Base-by-base conservation (phyloP, 2,113 vertebrate genomes). In the Malurus elegans region DNA sequence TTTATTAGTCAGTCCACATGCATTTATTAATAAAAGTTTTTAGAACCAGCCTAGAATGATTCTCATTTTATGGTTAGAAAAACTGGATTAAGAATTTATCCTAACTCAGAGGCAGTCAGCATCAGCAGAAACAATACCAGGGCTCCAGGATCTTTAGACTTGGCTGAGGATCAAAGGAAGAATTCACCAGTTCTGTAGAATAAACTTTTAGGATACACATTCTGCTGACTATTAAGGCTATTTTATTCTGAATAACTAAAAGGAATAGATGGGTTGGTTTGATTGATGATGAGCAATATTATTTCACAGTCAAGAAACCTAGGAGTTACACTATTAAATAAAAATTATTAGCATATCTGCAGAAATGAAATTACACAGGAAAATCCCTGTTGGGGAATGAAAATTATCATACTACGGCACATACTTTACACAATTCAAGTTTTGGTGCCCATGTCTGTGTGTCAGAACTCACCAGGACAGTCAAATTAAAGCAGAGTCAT, bases 61-160 rank as follows among this genome's bases (percentile, higher is more conserved):
- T 80, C 38, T 64, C 19, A 83, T 69, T 86, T 96, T 66, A 70
- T 25, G 38, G 69, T 79, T 61, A 83, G 88, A 84, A 93, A 94
- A 97, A 92, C 79, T 66, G 71, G 88, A 88, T 93, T 66, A 74
- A 92, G 75, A 71, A 62, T 71, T 86, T 51, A 48, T 78, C 57
- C 88, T 24, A 75, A 65, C 18, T 81, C 51, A 38, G 32, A 66
- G 47, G 24, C 54, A 92, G 54, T 8, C 82, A 72, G 78, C 66
- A 88, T 11, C 40, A 83, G 72, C 45, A 96, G 69, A 86, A 90
- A 60, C 50, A 88, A 40, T 0, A 1, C 14, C 6, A 74, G 21
- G 26, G 56, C 69, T 66, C 83, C 11, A 20, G 79, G 54, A 88
- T 80, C 89, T 65, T 42, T 56, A 38, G 50, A 58, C 47, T 16